A percentile compares a stretch with the other conserved stretches of the same genome.
Evolutionary conservation across 1,140 invertebrate species (phyloP).

Genomic region (Lepidurus couesii): DNA sequence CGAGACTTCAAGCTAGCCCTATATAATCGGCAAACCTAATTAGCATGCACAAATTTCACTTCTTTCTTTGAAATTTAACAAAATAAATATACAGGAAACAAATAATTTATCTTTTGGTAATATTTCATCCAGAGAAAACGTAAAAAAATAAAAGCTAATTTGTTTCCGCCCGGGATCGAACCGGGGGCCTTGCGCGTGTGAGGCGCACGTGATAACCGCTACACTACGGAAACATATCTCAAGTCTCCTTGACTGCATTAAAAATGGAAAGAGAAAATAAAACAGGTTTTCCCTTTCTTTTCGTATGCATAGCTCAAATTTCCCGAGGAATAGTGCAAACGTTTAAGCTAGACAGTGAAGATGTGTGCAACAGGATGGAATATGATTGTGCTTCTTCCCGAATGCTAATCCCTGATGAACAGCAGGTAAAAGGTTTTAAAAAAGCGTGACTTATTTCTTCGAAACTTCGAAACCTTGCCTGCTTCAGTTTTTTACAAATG

Average conservation of each 20-base stretch:
- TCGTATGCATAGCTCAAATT: no score
- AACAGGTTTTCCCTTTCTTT: no score
- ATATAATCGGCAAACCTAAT: neutral
- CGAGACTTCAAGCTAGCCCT: neutral
- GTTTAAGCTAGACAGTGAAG: neutral
- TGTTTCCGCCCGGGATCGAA: conserved; percentile 58
- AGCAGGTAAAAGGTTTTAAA: neutral
- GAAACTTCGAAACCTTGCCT: neutral
- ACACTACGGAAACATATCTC: conserved; percentile 34
- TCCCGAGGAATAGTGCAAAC: no score
- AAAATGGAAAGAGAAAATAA: no score
- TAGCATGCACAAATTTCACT: no score
- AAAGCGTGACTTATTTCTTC: neutral
- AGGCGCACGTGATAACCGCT: conserved; percentile 48
- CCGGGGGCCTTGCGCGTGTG: conserved; percentile 58
- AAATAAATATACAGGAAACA: neutral
- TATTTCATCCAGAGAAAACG: neutral
- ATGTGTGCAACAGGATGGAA: conserved; percentile 1
- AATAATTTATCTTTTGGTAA: neutral
- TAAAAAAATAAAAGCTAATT: conserved; percentile 31
- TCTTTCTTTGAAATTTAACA: neutral
- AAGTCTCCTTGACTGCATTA: fast-evolving
- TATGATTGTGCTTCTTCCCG: neutral
- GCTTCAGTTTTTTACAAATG: no score
- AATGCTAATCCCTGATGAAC: neutral